Conservation (phyloP, 2,888 invertebrate species). For the Ephialtes manifestator region DNA sequence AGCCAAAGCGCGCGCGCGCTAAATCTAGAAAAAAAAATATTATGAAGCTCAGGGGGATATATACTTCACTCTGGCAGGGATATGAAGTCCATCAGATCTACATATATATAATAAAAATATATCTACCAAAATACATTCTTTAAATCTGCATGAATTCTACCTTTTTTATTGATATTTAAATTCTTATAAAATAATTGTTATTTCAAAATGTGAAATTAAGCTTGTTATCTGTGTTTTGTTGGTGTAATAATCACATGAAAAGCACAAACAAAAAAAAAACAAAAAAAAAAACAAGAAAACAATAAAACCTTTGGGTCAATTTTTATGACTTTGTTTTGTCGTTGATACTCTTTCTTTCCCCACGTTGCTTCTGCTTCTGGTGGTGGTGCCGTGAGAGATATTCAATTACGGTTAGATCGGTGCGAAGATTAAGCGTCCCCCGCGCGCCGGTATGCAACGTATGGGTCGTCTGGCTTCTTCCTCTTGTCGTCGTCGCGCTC, state of each 20-base stretch:
- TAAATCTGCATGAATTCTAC: background rate
- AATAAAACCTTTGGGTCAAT: background rate
- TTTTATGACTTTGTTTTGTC: slow-evolving; percentile 9
- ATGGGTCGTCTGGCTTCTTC: slow-evolving; percentile 41
- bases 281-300: too few species aligned
- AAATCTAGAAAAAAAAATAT: background rate
- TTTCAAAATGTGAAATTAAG: background rate
- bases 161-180: background rate
- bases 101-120: slow-evolving; percentile 5
- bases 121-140: background rate
- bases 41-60: background rate
- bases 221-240: background rate
- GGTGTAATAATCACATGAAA: background rate
- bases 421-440: slow-evolving; percentile 76
- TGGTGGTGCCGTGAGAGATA: slow-evolving; percentile 75
- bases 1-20: slow-evolving; percentile 34
- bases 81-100: background rate
- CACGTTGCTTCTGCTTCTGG: slow-evolving; percentile 44
- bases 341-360: background rate
- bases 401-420: slow-evolving; percentile 83
- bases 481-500: slow-evolving; percentile 45
- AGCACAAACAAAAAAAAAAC: background rate
- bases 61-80: background rate
- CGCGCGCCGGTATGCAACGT: slow-evolving; percentile 57
- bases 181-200: too few species aligned